Conservation (phyloP, 2,113 vertebrate species). For the Zosterops pallidus region DNA sequence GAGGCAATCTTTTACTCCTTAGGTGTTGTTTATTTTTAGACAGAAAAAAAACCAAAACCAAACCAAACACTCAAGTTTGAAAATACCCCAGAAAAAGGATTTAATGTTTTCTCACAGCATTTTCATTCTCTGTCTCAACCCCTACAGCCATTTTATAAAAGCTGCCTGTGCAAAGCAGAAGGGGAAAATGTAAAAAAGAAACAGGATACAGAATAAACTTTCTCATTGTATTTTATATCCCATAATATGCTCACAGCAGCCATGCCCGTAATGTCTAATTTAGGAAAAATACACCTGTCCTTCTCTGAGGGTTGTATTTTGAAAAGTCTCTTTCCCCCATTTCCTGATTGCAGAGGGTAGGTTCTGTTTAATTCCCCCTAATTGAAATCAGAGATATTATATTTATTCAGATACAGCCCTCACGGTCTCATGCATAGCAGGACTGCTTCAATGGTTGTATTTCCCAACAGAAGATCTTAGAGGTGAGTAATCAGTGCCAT, state of each 20-base stretch:
- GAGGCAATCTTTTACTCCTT: neutral
- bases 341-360: neutral
- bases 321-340: neutral
- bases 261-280: neutral
- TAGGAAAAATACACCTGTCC: neutral
- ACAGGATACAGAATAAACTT: neutral
- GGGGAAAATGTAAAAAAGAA: neutral
- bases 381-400: neutral
- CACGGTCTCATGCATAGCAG: too few relatives aligned
- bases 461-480: neutral
- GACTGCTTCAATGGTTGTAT: neutral
- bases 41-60: neutral
- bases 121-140: neutral
- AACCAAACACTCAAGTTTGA: neutral
- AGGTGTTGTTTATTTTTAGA: neutral
- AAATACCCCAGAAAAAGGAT: neutral
- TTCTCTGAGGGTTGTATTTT: neutral
- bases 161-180: neutral
- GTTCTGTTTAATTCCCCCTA: neutral
- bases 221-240: neutral
- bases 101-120: neutral
- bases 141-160: neutral
- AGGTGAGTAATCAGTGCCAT: neutral
- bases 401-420: neutral
- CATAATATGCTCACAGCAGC: neutral